Percentiles rank a stretch among this genome's conserved stretches.
Conservation (phyloP, 2,113 vertebrate genomes). For the Coryphaenoides rupestris region DNA sequence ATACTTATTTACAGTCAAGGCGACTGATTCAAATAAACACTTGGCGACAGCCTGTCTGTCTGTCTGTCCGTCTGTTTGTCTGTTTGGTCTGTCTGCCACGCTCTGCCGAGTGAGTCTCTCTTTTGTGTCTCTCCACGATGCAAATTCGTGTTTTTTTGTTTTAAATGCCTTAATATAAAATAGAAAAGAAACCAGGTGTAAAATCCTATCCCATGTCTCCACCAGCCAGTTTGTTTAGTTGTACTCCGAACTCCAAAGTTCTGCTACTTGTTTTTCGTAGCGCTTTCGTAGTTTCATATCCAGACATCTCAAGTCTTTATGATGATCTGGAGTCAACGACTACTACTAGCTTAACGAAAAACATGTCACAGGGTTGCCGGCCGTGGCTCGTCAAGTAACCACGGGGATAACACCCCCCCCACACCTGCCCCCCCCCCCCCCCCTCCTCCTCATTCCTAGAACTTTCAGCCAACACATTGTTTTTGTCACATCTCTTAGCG, state of each 20-base stretch:
- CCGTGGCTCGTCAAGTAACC: not conserved
- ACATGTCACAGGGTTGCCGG: too few species aligned
- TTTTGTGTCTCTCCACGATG: not conserved
- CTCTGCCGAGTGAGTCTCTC: not conserved
- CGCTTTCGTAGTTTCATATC: not conserved
- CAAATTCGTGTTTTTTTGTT: not conserved
- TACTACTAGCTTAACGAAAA: conserved; percentile 9
- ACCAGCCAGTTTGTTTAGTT: too few species aligned
- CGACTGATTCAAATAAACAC: conserved; percentile 31
- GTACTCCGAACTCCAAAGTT: too few species aligned
- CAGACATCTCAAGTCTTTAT: too few species aligned
- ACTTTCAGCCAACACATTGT: too few species aligned
- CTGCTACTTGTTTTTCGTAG: too few species aligned
- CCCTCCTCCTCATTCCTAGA: too few species aligned
- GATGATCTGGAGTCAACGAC: not conserved
- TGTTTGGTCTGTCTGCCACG: not conserved
- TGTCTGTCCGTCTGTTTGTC: not conserved
- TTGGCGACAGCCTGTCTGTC: conserved; percentile 12
- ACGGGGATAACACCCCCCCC: not conserved
- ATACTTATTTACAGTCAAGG: conserved; percentile 20
- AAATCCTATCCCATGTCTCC: not conserved
- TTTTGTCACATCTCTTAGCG: too few species aligned
- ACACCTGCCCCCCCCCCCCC: too few species aligned
- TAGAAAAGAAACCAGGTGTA: too few species aligned
- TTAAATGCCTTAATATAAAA: too few species aligned